These are phyloP conservation scores for Eremophila alpestris DNA, from an alignment of 2,797 vertebrate genomes.

Conservation along the genomic window DNA sequence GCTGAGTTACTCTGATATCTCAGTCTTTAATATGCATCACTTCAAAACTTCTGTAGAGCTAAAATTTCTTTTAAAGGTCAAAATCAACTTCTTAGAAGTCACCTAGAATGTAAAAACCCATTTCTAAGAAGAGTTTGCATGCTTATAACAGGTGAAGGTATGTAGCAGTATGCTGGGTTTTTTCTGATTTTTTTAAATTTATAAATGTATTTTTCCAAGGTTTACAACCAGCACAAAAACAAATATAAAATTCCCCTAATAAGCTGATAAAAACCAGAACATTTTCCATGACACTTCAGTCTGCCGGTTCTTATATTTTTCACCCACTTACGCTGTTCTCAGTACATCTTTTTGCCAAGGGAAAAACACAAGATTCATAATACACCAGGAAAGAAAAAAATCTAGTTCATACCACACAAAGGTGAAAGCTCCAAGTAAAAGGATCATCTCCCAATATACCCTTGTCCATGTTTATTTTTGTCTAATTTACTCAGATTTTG, in stretches of 20 bases:
- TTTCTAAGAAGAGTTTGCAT: background rate
- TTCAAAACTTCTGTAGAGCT: background rate
- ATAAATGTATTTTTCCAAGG: background rate
- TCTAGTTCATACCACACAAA: background rate
- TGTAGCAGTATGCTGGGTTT: background rate
- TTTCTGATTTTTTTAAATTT: background rate
- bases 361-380: background rate
- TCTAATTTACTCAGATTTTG: background rate
- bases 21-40: background rate
- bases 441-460: background rate
- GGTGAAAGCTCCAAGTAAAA: background rate
- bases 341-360: background rate
- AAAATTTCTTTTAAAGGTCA: background rate
- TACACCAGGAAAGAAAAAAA: background rate
- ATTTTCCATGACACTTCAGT: background rate
- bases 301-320: conserved; percentile 13
- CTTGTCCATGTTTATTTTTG: background rate
- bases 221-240: background rate
- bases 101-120: background rate
- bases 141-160: background rate
- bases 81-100: background rate
- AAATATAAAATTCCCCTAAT: background rate
- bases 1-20: background rate
- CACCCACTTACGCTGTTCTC: background rate
- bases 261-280: background rate